Evolutionary conservation across 2,797 vertebrate genomes (phyloP), one percentile per base, ranked within the genome.

Genomic region (Iguana delicatissima): DNA sequence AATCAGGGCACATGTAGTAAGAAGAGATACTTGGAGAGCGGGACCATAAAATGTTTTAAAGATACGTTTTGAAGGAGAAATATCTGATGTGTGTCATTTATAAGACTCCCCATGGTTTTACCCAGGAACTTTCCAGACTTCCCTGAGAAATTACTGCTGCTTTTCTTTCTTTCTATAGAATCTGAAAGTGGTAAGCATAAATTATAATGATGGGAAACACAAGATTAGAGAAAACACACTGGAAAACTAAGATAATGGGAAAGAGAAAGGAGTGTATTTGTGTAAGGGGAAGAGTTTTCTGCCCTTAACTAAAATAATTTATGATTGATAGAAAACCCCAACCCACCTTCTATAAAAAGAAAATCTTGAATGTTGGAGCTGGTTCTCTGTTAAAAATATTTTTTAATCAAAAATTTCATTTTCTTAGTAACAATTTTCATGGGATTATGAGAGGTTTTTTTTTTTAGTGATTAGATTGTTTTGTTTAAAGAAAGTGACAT

Each of bases 111-210:
- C n/a, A 24, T 69, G 50, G 26, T 50, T 82, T 79, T 52, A 26
- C 73, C 26, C 50, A 62, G 59, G 73, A 69, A 67, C 13, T 55
- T n/a, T 3, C 42, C 50, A 16, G 42, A 59, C 22, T 85, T 79
- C 35, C 55, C 79, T 90, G 67, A 32, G 62, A 79, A 76, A 55
- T 73, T 10, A 6, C 69, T 95, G 85, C 82, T 92, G 22, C 72
- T 76, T 74, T 79, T 9, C 12, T 91, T 92, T 0, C 0, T 72
- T 90, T 73, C 80, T 89, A 84, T 0, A 14, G 84, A 86, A 85
- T 52, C 55, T 93, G 24, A 67, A 83, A 92, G 89, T 57, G 50
- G 67, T 82, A 76, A 32, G 42, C 73, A 81, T 29, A 76, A 76
- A 1, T 24, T 84, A 64, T 24, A 89, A 84, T 86, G 29, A 24